These are phyloP conservation scores for Diarsia mendica DNA, from an alignment of 2,888 invertebrate species.

Conservation along the genomic window DNA sequence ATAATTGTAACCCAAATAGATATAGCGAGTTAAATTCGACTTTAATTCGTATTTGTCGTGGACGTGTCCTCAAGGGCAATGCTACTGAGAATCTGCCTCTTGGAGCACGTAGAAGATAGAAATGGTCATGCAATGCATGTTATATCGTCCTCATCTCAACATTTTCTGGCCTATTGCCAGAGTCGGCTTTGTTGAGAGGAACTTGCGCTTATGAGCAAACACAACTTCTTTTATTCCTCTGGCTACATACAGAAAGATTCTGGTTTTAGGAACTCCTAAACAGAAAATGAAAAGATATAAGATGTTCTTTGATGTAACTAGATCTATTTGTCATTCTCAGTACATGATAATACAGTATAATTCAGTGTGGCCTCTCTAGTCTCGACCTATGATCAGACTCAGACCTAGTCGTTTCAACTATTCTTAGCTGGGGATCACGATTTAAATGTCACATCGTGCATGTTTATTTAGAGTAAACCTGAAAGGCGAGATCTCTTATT, in stretches of 20 bases:
- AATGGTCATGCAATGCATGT: slow-evolving; percentile 45
- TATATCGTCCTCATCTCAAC: slow-evolving; percentile 36
- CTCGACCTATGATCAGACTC: slow-evolving; percentile 37
- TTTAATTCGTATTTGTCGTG: slow-evolving; percentile 49
- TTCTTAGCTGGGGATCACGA: slow-evolving; percentile 39
- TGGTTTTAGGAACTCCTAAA: slow-evolving; percentile 15
- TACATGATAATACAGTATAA: neutral
- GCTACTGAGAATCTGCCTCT: slow-evolving; percentile 30
- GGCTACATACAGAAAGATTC: neutral
- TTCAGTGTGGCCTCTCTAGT: slow-evolving; percentile 10
- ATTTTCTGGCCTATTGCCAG: slow-evolving; percentile 40
- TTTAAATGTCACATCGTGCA: slow-evolving; percentile 45
- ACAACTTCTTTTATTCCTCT: slow-evolving; percentile 16
- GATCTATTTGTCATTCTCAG: neutral
- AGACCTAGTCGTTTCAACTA: slow-evolving; percentile 35
- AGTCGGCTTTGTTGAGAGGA: slow-evolving; percentile 32
- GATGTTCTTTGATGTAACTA: slow-evolving; percentile 10
- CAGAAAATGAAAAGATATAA: slow-evolving; percentile 1
- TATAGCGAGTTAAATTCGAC: slow-evolving; percentile 51
- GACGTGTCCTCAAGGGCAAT: slow-evolving; percentile 54
- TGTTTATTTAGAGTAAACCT: slow-evolving; percentile 33
- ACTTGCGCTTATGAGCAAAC: slow-evolving; percentile 34
- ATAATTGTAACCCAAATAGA: slow-evolving; percentile 69
- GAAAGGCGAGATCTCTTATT: slow-evolving; percentile 24
- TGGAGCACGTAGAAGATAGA: slow-evolving; percentile 35